Conservation (phyloP, 2,113 vertebrate species). For the Xiphophorus maculatus region DNA sequence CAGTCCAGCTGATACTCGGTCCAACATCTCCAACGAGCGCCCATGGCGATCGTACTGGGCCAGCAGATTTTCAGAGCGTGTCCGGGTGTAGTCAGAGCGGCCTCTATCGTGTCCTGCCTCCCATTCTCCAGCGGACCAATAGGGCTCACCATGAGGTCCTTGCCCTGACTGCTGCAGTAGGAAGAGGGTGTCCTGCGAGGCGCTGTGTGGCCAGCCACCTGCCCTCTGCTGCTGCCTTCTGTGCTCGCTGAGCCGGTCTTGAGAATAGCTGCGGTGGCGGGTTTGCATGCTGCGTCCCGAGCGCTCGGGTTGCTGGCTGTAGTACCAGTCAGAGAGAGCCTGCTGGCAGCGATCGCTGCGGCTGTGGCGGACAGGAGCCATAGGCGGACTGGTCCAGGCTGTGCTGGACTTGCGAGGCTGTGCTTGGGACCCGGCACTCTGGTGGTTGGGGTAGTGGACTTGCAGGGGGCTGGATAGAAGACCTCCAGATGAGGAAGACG, state of each 20-base stretch:
- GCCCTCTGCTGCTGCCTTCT: constrained; percentile 63
- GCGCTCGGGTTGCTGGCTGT: constrained; percentile 85
- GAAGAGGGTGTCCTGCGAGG: constrained; percentile 92
- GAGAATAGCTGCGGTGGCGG: constrained; percentile 92
- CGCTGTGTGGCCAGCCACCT: constrained; percentile 88
- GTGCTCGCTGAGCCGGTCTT: constrained; percentile 88
- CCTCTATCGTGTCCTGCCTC: constrained; percentile 49
- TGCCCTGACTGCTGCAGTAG: constrained; percentile 78
- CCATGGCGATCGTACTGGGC: constrained; percentile 79
- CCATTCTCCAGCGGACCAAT: constrained; percentile 69
- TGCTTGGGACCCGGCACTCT: constrained; percentile 61
- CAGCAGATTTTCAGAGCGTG: constrained; percentile 88
- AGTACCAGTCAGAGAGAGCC: constrained; percentile 92
- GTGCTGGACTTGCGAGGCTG: constrained; percentile 53
- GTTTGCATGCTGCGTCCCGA: constrained; percentile 80
- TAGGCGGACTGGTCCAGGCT: constrained; percentile 76
- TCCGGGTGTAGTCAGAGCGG: constrained; percentile 67
- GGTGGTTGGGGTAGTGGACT: constrained; percentile 75
- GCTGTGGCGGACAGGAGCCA: constrained; percentile 56
- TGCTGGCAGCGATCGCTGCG: constrained; percentile 81
- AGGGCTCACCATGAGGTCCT: constrained; percentile 66
- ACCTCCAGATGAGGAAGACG: constrained; percentile 81
- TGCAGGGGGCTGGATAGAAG: constrained; percentile 75
- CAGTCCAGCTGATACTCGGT: constrained; percentile 74
- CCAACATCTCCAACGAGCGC: constrained; percentile 86